A percentile compares a stretch with the other conserved stretches of the same genome.
Conservation (phyloP, 2,113 vertebrate species). For the Poecilia latipinna region DNA sequence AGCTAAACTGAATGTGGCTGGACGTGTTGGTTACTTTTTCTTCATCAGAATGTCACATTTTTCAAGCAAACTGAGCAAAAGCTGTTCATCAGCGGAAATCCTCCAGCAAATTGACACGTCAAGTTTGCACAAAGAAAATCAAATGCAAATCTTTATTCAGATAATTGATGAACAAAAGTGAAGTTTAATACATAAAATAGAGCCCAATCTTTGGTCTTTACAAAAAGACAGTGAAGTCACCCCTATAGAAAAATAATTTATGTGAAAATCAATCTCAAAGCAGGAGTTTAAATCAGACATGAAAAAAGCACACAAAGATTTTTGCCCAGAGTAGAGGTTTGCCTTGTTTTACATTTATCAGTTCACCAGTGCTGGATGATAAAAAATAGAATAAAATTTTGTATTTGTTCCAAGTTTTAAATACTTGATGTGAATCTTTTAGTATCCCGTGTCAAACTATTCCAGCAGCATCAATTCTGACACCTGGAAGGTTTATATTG, state of each 20-base stretch:
- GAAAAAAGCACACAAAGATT: not conserved
- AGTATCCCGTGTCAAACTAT: conserved; percentile 39
- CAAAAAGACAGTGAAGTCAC: conserved; percentile 45
- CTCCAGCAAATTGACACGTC: not conserved
- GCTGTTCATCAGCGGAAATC: not conserved
- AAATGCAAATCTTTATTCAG: conserved; percentile 63
- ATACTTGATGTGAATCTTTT: conserved; percentile 47
- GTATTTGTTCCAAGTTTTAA: conserved; percentile 29
- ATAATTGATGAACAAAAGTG: conserved; percentile 51
- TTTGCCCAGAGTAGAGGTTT: not conserved
- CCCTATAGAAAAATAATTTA: conserved; percentile 75
- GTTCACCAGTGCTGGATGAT: not conserved
- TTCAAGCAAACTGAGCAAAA: not conserved
- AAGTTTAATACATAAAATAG: conserved; percentile 73
- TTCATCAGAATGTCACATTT: too few species aligned
- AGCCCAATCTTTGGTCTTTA: conserved; percentile 74
- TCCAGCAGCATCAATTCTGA: not conserved
- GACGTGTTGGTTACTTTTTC: too few species aligned
- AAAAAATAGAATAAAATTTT: not conserved
- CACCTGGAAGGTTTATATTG: conserved; percentile 8
- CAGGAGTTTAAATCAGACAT: not conserved
- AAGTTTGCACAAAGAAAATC: not conserved
- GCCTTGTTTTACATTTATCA: not conserved
- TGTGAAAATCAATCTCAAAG: conserved; percentile 39
- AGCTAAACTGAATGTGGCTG: too few species aligned